Base-by-base conservation (phyloP, 2,888 invertebrate genomes). In the Callosobruchus maculatus region DNA sequence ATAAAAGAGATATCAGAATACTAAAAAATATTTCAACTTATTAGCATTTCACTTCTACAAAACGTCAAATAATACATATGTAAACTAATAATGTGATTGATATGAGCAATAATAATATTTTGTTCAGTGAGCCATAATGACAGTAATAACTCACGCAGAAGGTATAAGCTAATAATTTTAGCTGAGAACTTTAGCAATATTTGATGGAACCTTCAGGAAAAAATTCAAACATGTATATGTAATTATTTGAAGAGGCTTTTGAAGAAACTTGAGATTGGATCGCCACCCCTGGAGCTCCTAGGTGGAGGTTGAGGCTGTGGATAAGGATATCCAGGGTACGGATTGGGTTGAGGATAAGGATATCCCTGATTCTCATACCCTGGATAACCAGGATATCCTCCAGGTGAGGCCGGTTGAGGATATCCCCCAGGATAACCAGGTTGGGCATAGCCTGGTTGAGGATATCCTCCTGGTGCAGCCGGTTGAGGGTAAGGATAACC, bases 191-290 rank as follows among this genome's bases (percentile, higher is more conserved):
- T 26, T 7, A 26, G 26, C 26, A 26, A 7, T 26, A 4, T 7
- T 26, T n/a, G n/a, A n/a, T n/a, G n/a, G n/a, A 7, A 26, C 26
- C 2, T 26, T 26, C 2, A 4, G 7, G 2, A 26, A 26, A 26
- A 26, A 26, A 26, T 4, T 26, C 7, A 26, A 13, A 49, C 13
- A 18, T 49, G 13, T 49, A 49, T 1, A 49, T 49, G 13, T 49
- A 18, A 68, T 22, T 68, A 71, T 30, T 71, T 71, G 67, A 71
- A 71, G 13, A 71, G 67, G 13, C 67, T 82, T 72, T 79, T 83
- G 71, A 84, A 84, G 72, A 84, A 83, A 77, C 82, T 84, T n/a
- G 79, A 76, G 74, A 84, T 84, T 22, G 83, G 84, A 79, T 84
- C 84, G 67, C 75, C 74, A 69, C 79, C 74, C 67, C 74, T 72